These are phyloP conservation scores for Ammospiza caudacuta DNA, from an alignment of 2,113 vertebrate species.

Conservation along the genomic window DNA sequence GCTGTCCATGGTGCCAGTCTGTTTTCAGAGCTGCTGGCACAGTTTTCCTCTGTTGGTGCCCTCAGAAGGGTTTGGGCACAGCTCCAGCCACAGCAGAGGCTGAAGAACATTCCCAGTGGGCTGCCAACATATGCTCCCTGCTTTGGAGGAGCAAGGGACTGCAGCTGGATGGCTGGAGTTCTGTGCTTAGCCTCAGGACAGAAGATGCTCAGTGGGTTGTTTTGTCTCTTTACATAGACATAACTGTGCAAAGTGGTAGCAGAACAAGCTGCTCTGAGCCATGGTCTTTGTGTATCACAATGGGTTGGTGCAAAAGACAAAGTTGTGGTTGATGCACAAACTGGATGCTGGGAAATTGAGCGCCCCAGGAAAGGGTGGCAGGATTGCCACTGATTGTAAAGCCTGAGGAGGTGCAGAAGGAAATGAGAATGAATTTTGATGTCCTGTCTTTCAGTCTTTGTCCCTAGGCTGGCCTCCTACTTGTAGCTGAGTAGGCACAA, in stretches of 20 bases:
- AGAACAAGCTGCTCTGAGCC: background rate
- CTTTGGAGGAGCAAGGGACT: background rate
- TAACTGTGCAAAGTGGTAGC: background rate
- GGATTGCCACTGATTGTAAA: background rate
- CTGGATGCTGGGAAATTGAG: background rate
- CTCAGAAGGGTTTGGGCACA: background rate
- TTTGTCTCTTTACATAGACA: background rate
- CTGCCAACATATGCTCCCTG: background rate
- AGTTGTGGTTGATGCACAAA: background rate
- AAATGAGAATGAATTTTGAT: background rate
- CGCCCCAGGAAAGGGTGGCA: background rate
- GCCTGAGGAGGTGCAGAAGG: background rate
- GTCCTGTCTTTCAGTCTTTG: background rate
- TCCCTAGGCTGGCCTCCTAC: background rate
- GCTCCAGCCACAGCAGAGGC: background rate
- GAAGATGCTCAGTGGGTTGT: background rate
- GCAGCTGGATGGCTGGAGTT: background rate
- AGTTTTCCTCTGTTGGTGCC: background rate
- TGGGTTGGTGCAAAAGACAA: background rate
- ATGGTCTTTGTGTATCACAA: accelerated
- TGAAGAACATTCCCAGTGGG: background rate
- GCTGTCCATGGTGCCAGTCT: background rate
- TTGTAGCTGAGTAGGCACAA: background rate
- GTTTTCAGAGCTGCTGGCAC: background rate
- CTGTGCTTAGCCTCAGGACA: background rate